Conservation (phyloP, 2,888 invertebrate species). For the Ormyrus labotus region DNA sequence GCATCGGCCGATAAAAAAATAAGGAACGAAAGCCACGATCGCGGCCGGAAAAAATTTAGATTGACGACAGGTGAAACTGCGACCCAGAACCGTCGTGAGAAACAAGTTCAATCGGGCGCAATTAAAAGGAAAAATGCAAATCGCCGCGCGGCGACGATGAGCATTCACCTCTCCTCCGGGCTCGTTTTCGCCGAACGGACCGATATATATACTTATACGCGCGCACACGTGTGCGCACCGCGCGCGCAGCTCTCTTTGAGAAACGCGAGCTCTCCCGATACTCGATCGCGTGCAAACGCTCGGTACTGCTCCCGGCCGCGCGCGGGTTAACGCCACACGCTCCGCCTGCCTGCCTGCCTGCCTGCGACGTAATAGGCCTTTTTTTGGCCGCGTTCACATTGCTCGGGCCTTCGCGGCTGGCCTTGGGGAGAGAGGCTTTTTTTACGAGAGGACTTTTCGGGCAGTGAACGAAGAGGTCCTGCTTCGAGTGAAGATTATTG, state of each 20-base stretch:
- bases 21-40: background rate
- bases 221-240: too few relatives aligned
- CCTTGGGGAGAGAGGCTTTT: too few relatives aligned
- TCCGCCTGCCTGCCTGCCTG: background rate
- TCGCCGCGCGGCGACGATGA: constrained; percentile 1
- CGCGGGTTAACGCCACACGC: constrained; percentile 32
- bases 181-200: background rate
- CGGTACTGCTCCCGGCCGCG: background rate
- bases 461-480: too few relatives aligned
- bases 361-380: constrained; percentile 23
- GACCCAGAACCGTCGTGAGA: constrained; percentile 23
- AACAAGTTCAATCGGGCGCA: constrained; percentile 26
- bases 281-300: constrained; percentile 9
- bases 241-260: background rate
- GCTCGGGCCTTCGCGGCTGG: too few relatives aligned
- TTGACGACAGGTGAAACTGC: background rate
- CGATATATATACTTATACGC: too few relatives aligned
- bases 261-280: constrained; percentile 22
- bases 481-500: too few relatives aligned
- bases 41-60: background rate
- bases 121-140: constrained; percentile 44
- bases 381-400: background rate
- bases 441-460: too few relatives aligned
- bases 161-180: background rate
- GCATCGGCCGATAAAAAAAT: background rate